Conservation (phyloP, 2,888 invertebrate genomes). For the Tipula confusa region DNA sequence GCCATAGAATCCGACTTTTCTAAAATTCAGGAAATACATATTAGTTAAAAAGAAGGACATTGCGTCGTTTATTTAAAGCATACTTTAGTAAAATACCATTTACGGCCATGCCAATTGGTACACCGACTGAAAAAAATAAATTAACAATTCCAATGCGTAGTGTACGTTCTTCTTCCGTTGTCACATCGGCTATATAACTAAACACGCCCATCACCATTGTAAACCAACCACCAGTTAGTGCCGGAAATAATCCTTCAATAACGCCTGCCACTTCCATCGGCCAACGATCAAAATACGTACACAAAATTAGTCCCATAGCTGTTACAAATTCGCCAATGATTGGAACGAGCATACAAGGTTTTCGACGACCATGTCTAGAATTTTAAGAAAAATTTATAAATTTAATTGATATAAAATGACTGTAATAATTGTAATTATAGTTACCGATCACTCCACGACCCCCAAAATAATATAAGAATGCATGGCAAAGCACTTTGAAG, state of each 20-base stretch:
- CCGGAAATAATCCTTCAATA: slow-evolving; percentile 76
- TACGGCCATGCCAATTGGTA: slow-evolving; percentile 82
- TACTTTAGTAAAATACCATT: slow-evolving; percentile 70
- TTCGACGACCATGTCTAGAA: slow-evolving; percentile 45
- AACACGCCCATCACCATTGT: slow-evolving; percentile 88
- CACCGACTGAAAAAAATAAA: slow-evolving; percentile 80
- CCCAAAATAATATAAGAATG: slow-evolving; percentile 73
- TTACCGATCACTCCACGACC: slow-evolving; percentile 68
- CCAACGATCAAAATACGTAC: slow-evolving; percentile 73
- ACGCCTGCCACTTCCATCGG: slow-evolving; percentile 78
- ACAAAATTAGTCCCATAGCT: slow-evolving; percentile 70
- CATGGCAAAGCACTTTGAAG: slow-evolving; percentile 80
- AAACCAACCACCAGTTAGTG: slow-evolving; percentile 79
- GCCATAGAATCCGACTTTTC: slow-evolving; percentile 74
- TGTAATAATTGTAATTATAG: background rate
- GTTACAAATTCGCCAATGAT: slow-evolving; percentile 76
- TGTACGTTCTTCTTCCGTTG: slow-evolving; percentile 76
- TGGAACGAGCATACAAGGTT: slow-evolving; percentile 76
- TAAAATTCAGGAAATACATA: slow-evolving; percentile 35
- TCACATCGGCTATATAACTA: slow-evolving; percentile 84
- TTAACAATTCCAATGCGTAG: slow-evolving; percentile 83
- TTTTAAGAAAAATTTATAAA: background rate
- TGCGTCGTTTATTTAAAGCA: slow-evolving; percentile 36
- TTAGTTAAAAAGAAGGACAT: background rate
- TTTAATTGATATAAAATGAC: background rate